Evolutionary conservation across 2,113 vertebrate species (phyloP).

Genomic region (Hippolais icterina): DNA sequence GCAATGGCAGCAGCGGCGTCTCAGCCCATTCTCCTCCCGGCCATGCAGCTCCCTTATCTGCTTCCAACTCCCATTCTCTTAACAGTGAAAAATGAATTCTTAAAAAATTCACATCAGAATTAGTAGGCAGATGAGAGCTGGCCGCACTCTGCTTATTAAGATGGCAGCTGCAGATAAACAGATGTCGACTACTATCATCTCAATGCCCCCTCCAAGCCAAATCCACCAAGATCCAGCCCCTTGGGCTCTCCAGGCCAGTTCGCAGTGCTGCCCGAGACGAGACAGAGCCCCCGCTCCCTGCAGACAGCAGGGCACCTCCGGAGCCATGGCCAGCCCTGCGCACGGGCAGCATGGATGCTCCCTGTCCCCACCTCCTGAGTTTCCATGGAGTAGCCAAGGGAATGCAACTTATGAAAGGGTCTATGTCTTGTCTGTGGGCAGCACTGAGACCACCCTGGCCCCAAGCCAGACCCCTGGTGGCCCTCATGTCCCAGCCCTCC

Average conservation of each 20-base stretch:
- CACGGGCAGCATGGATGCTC: background rate
- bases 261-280: rapidly evolving
- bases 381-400: background rate
- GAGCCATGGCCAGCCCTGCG: rapidly evolving
- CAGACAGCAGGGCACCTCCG: background rate
- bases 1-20: background rate
- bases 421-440: background rate
- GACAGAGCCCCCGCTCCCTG: background rate
- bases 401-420: constrained; percentile 29
- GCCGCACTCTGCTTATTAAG: constrained; percentile 29
- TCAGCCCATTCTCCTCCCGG: constrained; percentile 41
- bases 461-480: background rate
- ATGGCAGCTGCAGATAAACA: constrained; percentile 63
- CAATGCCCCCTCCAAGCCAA: constrained; percentile 38
- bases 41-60: constrained; percentile 41
- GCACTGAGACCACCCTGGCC: background rate
- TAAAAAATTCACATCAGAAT: constrained; percentile 60
- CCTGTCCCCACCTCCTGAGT: background rate
- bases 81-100: constrained; percentile 60
- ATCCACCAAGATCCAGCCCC: background rate
- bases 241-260: background rate
- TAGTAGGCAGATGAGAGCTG: constrained; percentile 46
- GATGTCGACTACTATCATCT: constrained; percentile 39
- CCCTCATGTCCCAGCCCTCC: background rate
- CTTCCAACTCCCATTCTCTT: constrained; percentile 48